These are phyloP conservation scores for Cyprinodon variegatus DNA, from an alignment of 2,113 vertebrate species.

Conservation along the genomic window DNA sequence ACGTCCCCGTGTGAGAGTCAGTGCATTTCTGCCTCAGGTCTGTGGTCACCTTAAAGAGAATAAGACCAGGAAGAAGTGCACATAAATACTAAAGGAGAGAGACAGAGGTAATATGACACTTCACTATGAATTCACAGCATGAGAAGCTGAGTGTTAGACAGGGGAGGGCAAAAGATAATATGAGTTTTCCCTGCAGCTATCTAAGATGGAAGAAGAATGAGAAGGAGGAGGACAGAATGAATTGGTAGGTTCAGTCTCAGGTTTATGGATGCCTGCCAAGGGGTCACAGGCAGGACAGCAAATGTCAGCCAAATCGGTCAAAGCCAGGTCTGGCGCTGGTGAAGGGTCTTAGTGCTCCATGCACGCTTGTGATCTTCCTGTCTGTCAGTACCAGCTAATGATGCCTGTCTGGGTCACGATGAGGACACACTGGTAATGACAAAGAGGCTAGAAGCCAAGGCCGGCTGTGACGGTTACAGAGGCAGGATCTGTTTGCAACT, in stretches of 20 bases:
- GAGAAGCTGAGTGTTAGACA: constrained; percentile 14
- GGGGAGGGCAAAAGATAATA: neutral
- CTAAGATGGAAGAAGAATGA: neutral
- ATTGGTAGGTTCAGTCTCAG: constrained; percentile 29
- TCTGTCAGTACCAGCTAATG: constrained; percentile 57
- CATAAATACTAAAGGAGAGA: constrained; percentile 13
- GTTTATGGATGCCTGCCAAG: constrained; percentile 39
- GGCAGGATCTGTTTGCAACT: constrained; percentile 28
- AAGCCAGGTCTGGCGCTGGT: constrained; percentile 5
- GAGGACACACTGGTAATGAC: constrained; percentile 52
- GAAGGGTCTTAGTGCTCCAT: constrained; percentile 26
- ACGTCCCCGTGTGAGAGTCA: constrained; percentile 80
- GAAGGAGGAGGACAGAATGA: constrained; percentile 9
- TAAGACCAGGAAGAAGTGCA: neutral
- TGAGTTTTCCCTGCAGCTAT: constrained; percentile 31
- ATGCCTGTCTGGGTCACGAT: constrained; percentile 55
- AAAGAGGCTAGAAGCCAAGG: constrained; percentile 44
- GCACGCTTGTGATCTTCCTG: constrained; percentile 18
- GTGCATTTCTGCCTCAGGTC: constrained; percentile 81
- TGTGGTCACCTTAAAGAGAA: constrained; percentile 76
- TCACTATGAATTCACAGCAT: constrained; percentile 22
- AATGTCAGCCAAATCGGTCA: constrained; percentile 57
- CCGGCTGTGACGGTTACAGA: constrained; percentile 42
- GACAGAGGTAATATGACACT: constrained; percentile 30
- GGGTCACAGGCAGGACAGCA: constrained; percentile 43